Evolutionary conservation across 2,113 vertebrate species (phyloP), one percentile per base, ranked within the genome.

Genomic region (Callorhinus ursinus): DNA sequence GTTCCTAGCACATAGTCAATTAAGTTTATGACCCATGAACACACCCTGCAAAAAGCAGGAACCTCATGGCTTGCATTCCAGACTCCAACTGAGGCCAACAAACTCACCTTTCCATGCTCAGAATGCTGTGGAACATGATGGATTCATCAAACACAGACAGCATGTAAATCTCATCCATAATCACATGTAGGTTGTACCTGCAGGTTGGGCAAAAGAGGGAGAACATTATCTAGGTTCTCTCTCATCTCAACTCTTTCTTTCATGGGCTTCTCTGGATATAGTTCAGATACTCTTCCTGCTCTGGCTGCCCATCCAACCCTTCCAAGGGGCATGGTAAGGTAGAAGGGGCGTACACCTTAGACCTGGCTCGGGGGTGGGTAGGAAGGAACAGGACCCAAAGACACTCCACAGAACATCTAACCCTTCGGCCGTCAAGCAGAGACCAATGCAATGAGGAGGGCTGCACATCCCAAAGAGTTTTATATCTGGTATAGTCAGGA

Each of bases 91-190:
- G 4, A 85, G 55, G 31, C 28, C 67, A 76, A 65, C 13, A 65
- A 16, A 28, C 98, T 98, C 99, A 99, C 99, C 99, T 99, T 97
- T 99, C 98, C 93, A 99, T 92, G 98, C 99, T 98, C 96, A 99
- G 99, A 95, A 99, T 99, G 94, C 99, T 99, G 98, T 98, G 98
- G 98, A 99, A 99, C 0, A 98, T 98, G 96, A 98, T 81, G 2
- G 99, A 98, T 84, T 99, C 98, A 42, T 99, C 99, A 98, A 99
- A 99, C 85, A 99, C 99, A 1, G 99, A 99, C 95, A 99, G 99
- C 99, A 99, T 99, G 98, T 99, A 99, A 90, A 99, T 98, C 97
- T 99, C 99, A 95, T 99, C 99, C 74, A 99, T 95, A 87, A 99
- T 99, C 98, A 99, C 99, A 65, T 99, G 99, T 63, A 99, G 98